These are phyloP conservation scores for Holothuria scabra DNA, from an alignment of 53 echinoderm and acorn worm species.

Conservation along the genomic window DNA sequence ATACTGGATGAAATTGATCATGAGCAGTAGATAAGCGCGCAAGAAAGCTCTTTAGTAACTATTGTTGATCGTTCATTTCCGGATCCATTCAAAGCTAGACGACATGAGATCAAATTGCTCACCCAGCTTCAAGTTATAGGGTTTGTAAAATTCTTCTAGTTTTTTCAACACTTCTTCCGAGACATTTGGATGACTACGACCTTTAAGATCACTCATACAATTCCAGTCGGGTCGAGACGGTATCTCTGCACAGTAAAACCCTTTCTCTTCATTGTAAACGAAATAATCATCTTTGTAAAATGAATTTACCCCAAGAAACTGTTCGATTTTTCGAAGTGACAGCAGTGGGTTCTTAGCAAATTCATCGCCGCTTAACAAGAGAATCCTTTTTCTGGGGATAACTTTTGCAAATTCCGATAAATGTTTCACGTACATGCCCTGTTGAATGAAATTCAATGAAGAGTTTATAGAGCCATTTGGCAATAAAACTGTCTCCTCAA, in stretches of 20 bases:
- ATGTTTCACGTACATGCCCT: slow-evolving; percentile 6
- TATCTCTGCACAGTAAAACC: slow-evolving; percentile 55
- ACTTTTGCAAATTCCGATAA: not conserved
- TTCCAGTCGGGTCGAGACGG: not conserved
- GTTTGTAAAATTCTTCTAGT: slow-evolving; percentile 15
- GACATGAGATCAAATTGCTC: slow-evolving; percentile 4
- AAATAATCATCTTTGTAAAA: slow-evolving; percentile 58
- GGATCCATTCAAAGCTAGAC: no score
- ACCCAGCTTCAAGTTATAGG: slow-evolving; percentile 27
- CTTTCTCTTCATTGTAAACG: slow-evolving; percentile 48
- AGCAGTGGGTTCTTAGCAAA: slow-evolving; percentile 43
- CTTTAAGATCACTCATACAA: slow-evolving; percentile 27
- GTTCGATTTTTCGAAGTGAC: slow-evolving; percentile 46
- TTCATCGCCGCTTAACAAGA: slow-evolving; percentile 50
- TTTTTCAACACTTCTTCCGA: slow-evolving; percentile 3
- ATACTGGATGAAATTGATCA: no score
- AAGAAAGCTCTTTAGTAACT: no score
- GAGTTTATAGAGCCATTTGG: not conserved
- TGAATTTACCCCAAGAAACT: slow-evolving; percentile 50
- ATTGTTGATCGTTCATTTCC: no score
- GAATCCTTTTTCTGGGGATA: slow-evolving; percentile 31
- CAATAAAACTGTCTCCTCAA: slow-evolving; percentile 45
- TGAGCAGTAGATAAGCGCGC: no score
- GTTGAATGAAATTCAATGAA: slow-evolving; percentile 9
- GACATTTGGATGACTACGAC: slow-evolving; percentile 25